Percentiles rank a stretch among this genome's conserved stretches.
These are phyloP conservation scores for Garrulus glandarius DNA, from an alignment of 2,797 vertebrate species.

Conservation along the genomic window DNA sequence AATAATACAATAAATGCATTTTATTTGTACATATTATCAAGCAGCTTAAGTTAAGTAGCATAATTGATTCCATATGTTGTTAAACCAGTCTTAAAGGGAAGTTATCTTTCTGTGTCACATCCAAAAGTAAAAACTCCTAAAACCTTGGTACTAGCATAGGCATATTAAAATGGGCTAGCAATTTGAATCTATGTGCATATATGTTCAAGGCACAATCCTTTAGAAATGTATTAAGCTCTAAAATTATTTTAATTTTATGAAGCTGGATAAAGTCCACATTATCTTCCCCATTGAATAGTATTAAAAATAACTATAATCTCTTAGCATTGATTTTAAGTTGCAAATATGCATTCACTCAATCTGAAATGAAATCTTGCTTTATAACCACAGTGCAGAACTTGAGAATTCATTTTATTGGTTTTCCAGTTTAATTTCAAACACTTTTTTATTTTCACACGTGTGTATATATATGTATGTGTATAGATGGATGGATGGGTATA, in stretches of 20 bases:
- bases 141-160: background rate
- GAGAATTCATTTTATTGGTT: background rate
- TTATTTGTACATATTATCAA: background rate
- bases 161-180: background rate
- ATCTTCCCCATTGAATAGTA: background rate
- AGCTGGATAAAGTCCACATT: background rate
- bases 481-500: background rate
- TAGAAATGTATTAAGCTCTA: background rate
- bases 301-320: background rate
- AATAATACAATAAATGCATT: background rate
- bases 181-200: no score
- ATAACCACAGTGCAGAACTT: background rate
- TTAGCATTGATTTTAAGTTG: background rate
- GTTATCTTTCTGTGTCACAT: background rate
- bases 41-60: background rate
- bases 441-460: background rate
- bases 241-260: background rate
- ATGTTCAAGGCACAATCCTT: background rate
- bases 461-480: no score
- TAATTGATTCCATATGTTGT: background rate
- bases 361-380: background rate
- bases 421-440: background rate
- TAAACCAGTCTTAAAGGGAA: background rate
- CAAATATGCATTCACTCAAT: background rate
- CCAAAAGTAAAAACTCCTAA: background rate